Evolutionary conservation across 1,140 invertebrate genomes (phyloP).

Genomic region (Popillia japonica): DNA sequence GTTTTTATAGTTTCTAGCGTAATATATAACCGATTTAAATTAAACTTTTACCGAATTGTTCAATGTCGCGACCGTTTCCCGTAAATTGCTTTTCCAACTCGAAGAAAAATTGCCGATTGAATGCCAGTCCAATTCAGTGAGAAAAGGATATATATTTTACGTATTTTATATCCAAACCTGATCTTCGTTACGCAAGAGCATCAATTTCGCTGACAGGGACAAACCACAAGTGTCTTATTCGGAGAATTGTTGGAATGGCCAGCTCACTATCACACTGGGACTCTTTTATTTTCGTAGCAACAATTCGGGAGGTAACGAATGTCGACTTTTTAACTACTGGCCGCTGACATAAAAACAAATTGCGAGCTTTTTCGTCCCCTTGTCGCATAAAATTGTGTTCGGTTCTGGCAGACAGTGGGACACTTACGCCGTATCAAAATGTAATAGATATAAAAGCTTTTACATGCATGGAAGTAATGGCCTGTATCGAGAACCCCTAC

Average conservation of each 20-base stretch:
- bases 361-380: background rate
- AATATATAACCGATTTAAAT: too few relatives aligned
- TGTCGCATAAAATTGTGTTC: background rate
- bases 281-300: background rate
- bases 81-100: too few relatives aligned
- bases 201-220: background rate
- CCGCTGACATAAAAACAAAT: conserved; percentile 19
- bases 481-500: conserved; percentile 26
- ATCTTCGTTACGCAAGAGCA: background rate
- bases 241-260: background rate
- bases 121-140: background rate
- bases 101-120: too few relatives aligned
- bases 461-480: conserved; percentile 31
- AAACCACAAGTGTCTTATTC: background rate
- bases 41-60: too few relatives aligned
- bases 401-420: background rate
- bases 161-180: background rate
- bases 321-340: conserved; percentile 21
- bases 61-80: too few relatives aligned
- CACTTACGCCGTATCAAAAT: background rate
- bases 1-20: too few relatives aligned
- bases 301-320: conserved; percentile 6
- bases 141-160: background rate
- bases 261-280: background rate
- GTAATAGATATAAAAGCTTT: conserved; percentile 35